Evolutionary conservation across 2,888 invertebrate genomes (phyloP).

Genomic region (Nymphalis polychloros): DNA sequence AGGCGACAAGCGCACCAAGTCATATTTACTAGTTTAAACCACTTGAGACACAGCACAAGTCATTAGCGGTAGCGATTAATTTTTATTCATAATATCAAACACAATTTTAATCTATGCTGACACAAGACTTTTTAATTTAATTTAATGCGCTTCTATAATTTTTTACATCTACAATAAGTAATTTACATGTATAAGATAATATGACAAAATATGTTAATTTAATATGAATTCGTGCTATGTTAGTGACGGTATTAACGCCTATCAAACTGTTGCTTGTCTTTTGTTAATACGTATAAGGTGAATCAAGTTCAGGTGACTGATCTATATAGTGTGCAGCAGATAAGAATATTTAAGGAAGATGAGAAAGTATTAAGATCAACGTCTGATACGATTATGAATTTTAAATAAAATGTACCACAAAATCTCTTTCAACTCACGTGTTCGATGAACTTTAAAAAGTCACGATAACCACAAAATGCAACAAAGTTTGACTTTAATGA

Average conservation of each 20-base stretch:
- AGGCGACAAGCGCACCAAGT: constrained; percentile 53
- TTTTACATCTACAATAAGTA: no score
- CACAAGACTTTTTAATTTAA: neutral
- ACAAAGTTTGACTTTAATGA: constrained; percentile 15
- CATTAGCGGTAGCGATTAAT: constrained; percentile 34
- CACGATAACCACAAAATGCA: constrained; percentile 19
- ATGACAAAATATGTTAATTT: no score
- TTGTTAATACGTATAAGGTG: constrained; percentile 7
- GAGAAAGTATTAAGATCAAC: constrained; percentile 11
- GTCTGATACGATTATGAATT: constrained; percentile 10
- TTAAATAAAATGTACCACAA: neutral
- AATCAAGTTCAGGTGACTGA: constrained; percentile 1
- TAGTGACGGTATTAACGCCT: no score
- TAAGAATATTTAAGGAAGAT: neutral
- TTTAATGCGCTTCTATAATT: no score
- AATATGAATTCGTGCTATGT: no score
- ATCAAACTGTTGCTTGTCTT: neutral
- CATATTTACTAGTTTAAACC: constrained; percentile 67
- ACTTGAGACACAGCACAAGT: constrained; percentile 54
- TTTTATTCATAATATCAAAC: neutral
- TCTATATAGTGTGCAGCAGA: neutral
- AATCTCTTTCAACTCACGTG: constrained; percentile 20
- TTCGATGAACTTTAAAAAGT: constrained; percentile 3
- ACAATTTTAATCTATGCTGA: neutral
- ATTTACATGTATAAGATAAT: no score